These are phyloP conservation scores for Eudemis profundana DNA, from an alignment of 2,888 invertebrate genomes.

Conservation along the genomic window DNA sequence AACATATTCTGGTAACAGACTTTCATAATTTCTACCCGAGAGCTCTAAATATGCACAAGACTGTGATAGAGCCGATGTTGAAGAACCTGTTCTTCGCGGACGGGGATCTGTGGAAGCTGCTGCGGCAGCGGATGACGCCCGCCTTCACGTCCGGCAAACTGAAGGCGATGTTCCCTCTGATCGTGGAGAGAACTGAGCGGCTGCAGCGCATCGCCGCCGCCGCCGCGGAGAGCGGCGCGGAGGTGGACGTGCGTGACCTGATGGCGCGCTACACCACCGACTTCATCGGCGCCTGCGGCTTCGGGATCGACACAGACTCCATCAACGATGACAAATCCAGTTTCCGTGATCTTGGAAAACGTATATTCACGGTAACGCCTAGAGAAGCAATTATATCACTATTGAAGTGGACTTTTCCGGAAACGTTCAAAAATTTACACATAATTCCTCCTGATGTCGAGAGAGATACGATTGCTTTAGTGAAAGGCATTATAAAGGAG, in stretches of 20 bases:
- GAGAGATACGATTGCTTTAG: slow-evolving; percentile 50
- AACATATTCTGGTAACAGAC: slow-evolving; percentile 8
- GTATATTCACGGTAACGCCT: neutral
- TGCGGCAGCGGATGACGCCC: slow-evolving; percentile 47
- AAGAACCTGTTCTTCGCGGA: slow-evolving; percentile 28
- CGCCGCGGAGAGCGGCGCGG: neutral
- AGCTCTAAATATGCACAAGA: slow-evolving; percentile 9
- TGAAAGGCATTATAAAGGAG: slow-evolving; percentile 52
- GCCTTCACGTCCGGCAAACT: slow-evolving; percentile 49
- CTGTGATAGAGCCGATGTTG: slow-evolving; percentile 19
- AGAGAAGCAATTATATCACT: slow-evolving; percentile 1
- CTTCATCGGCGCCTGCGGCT: slow-evolving; percentile 25
- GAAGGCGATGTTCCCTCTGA: slow-evolving; percentile 49
- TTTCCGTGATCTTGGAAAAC: slow-evolving; percentile 5
- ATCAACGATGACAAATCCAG: neutral
- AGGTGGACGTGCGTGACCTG: slow-evolving; percentile 24
- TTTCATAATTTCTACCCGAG: slow-evolving; percentile 15
- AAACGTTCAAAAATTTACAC: slow-evolving; percentile 48
- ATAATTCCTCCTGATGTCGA: slow-evolving; percentile 49
- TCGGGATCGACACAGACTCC: slow-evolving; percentile 15
- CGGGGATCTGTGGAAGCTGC: slow-evolving; percentile 47
- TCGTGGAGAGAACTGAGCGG: slow-evolving; percentile 22
- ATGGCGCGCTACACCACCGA: slow-evolving; percentile 13
- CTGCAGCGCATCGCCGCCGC: slow-evolving; percentile 11
- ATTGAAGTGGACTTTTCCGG: slow-evolving; percentile 51